Base-by-base conservation (phyloP, 2,113 vertebrate species). In the Leptocoma aspasia region DNA sequence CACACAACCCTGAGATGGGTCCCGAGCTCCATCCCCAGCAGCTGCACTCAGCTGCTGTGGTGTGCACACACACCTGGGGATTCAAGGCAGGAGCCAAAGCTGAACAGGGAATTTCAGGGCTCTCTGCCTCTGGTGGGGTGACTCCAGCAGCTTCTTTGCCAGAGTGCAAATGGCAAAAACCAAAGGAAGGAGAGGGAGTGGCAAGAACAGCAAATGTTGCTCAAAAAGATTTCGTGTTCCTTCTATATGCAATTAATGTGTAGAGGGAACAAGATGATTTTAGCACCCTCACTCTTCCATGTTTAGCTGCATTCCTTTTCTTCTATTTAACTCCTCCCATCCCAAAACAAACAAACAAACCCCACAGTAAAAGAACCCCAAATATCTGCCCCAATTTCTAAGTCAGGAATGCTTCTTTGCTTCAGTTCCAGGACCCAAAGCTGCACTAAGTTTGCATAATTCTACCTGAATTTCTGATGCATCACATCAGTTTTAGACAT, bases 11-110 rank as follows among this genome's bases (percentile, higher is more conserved):
- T 45, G 37, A 54, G 37, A 50, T 1, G 3, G 18, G 45, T 35
- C 26, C 39, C 0, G 12, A n/a, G 50, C 16, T 82, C 30, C 26
- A 21, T 22, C 21, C 31, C 28, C 54, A 79, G 50, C 35, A 83
- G 42, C 59, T 22, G 21, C 14, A 5, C 23, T 21, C 76, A 1
- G 8, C 11, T 41, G 47, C 61, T 6, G 10, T 1, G 0, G 5
- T 0, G 7, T 1, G 1, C 37, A 10, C 9, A 8, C 78, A 39
- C 6, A 6, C 52, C 39, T 59, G 57, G 9, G 13, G 27, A 69
- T 10, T 39, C 65, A 26, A 37, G 35, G n/a, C 66, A 78, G 35
- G 24, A 70, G 18, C 11, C 35, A 18, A 45, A 61, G 49, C 21
- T 42, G 37, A 59, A 35, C 6, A 1, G 15, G 41, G 10, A 20